Conservation (phyloP, 2,888 invertebrate genomes). For the Neria commutata region DNA sequence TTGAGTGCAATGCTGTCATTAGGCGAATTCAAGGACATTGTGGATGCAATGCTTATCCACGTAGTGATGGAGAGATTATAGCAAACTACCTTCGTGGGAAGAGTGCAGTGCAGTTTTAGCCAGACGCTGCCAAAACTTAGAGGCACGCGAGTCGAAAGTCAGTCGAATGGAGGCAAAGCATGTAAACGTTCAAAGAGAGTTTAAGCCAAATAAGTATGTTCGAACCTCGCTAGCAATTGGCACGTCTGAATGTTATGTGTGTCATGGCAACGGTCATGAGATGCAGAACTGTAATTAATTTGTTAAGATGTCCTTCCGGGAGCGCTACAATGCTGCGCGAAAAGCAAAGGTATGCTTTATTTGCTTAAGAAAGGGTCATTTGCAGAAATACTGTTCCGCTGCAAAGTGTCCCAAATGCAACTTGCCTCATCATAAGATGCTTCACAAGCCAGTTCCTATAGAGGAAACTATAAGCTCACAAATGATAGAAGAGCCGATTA, state of each 20-base stretch:
- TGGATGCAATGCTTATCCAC: no score
- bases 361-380: conserved; percentile 11
- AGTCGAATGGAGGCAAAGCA: neutral
- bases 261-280: conserved; percentile 8
- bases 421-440: conserved; percentile 4
- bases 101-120: conserved; percentile 21
- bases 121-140: conserved; percentile 25
- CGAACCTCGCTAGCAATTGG: conserved; percentile 13
- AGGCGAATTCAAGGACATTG: conserved; percentile 20
- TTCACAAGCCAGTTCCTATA: neutral
- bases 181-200: neutral
- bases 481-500: no score
- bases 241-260: conserved; percentile 8
- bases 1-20: no score
- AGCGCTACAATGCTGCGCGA: conserved; percentile 8
- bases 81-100: conserved; percentile 20
- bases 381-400: neutral
- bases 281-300: conserved; percentile 13
- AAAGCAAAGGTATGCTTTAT: no score
- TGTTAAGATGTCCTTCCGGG: neutral
- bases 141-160: conserved; percentile 23
- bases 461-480: neutral
- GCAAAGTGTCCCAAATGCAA: conserved; percentile 7
- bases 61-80: no score
- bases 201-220: conserved; percentile 4